phyloP scores from a whole-genome alignment of 2,113 vertebrate genomes.

The Charina bottae region DNA sequence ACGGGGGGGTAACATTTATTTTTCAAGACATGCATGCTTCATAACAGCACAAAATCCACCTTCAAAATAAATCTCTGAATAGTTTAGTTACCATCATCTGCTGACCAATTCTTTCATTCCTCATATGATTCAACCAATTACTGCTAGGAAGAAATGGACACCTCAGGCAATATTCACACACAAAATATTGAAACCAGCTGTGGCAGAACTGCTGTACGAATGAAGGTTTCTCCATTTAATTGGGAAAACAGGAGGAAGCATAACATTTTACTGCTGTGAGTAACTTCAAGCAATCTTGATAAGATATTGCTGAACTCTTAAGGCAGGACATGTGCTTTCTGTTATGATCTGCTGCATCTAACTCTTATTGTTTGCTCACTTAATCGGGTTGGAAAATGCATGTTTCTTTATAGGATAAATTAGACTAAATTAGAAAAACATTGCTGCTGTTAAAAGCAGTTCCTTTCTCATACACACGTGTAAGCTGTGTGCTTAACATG shows the following conservation, averaged over 20 bases:
- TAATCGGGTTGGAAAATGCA: conserved; percentile 82
- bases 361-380: conserved; percentile 81
- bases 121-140: conserved; percentile 72
- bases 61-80: conserved; percentile 70
- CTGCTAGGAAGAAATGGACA: conserved; percentile 73
- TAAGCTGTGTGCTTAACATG: conserved; percentile 66
- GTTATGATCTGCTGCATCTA: conserved; percentile 84
- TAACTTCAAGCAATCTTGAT: conserved; percentile 88
- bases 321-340: conserved; percentile 89
- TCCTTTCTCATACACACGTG: conserved; percentile 73
- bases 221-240: conserved; percentile 87
- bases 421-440: conserved; percentile 75
- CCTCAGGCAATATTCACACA: conserved; percentile 84
- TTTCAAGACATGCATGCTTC: not conserved
- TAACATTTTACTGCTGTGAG: conserved; percentile 97
- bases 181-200: conserved; percentile 89
- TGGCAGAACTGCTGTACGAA: conserved; percentile 77
- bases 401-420: conserved; percentile 78
- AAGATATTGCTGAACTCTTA: conserved; percentile 77
- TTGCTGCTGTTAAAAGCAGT: conserved; percentile 73
- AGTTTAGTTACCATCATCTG: conserved; percentile 68
- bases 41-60: conserved; percentile 54
- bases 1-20: not conserved
- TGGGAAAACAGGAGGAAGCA: conserved; percentile 96
- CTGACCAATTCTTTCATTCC: conserved; percentile 59